Conservation (phyloP, 2,888 invertebrate genomes). For the Drosophila lacicola region DNA sequence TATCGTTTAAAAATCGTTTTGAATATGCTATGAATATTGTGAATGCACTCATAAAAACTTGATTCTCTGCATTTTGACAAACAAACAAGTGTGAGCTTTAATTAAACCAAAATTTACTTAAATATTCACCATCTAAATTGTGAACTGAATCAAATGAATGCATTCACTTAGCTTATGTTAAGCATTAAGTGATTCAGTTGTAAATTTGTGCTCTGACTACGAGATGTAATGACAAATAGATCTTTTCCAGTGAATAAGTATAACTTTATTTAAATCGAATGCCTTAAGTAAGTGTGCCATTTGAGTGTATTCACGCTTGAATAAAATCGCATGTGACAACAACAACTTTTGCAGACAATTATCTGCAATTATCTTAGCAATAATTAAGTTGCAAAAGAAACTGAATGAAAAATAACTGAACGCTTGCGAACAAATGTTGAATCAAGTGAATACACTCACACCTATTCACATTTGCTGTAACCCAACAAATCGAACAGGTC, state of each 20-base stretch:
- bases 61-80: neutral
- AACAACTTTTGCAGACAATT: neutral
- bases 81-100: neutral
- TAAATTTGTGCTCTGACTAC: too few relatives aligned
- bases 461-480: neutral
- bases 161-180: neutral
- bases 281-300: too few relatives aligned
- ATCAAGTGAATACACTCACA: constrained; percentile 38
- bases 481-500: constrained; percentile 19
- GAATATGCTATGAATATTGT: constrained; percentile 2
- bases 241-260: too few relatives aligned
- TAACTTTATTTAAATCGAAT: too few relatives aligned
- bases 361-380: too few relatives aligned
- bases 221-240: too few relatives aligned
- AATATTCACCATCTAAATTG: too few relatives aligned
- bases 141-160: neutral
- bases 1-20: too few relatives aligned
- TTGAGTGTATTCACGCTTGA: too few relatives aligned
- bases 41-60: constrained; percentile 4
- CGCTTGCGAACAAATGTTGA: neutral
- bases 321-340: too few relatives aligned
- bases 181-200: neutral
- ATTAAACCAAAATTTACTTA: too few relatives aligned
- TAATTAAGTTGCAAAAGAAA: too few relatives aligned
- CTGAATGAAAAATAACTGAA: neutral